These are phyloP conservation scores for Pandion haliaetus DNA, from an alignment of 2,113 vertebrate species.

Conservation along the genomic window DNA sequence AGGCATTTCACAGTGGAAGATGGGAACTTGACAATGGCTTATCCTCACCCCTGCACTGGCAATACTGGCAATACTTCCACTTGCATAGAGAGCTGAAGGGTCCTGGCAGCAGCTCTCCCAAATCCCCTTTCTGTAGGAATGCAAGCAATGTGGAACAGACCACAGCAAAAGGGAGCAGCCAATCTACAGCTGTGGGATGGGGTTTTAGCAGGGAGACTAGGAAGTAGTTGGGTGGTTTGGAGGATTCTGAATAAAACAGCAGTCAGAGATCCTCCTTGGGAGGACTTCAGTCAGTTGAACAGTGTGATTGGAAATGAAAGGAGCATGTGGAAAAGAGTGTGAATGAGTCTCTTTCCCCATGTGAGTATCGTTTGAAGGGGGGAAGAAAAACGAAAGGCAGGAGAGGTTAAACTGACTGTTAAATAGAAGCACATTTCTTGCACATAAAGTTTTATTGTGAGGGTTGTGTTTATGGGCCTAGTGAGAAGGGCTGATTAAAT, in stretches of 20 bases:
- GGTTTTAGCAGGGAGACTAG: neutral
- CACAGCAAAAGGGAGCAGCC: neutral
- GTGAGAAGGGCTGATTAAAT: constrained; percentile 56
- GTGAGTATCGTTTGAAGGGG: neutral
- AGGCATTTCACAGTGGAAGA: neutral
- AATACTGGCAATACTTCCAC: neutral
- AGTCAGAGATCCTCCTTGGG: constrained; percentile 7
- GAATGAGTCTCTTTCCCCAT: constrained; percentile 37
- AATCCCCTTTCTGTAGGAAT: neutral
- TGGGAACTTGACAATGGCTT: neutral
- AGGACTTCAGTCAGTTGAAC: constrained; percentile 6
- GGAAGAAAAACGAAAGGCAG: constrained; percentile 23
- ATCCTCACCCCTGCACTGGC: neutral
- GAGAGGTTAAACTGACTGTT: constrained; percentile 59
- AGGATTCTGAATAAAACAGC: neutral
- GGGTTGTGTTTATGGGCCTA: constrained; percentile 56
- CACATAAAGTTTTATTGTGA: constrained; percentile 65
- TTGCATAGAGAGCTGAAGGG: neutral
- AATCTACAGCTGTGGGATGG: neutral
- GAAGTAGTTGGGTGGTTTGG: neutral
- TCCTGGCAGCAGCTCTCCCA: neutral
- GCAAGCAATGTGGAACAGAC: neutral
- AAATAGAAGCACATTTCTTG: constrained; percentile 64
- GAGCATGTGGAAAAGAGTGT: constrained; percentile 33
- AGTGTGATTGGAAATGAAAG: neutral